Conservation (phyloP, 2,113 vertebrate genomes). For the Pterocles gutturalis region DNA sequence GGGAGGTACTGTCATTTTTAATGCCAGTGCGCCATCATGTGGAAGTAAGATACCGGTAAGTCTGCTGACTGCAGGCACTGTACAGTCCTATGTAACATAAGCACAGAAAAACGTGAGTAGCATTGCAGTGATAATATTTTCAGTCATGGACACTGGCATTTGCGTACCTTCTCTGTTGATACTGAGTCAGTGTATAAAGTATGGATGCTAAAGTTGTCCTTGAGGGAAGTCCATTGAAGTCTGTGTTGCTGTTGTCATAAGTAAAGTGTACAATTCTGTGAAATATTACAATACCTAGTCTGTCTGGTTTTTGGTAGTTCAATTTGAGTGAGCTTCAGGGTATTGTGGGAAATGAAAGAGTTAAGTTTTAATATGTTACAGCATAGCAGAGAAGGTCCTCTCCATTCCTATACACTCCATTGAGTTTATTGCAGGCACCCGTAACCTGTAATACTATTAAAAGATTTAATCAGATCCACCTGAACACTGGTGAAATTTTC, state of each 20-base stretch:
- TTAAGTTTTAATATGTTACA: neutral
- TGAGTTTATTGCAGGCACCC: neutral
- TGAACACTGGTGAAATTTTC: neutral
- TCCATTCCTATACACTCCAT: neutral
- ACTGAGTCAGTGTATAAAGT: neutral
- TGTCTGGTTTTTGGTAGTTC: neutral
- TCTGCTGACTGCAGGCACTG: neutral
- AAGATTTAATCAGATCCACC: neutral
- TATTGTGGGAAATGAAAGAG: neutral
- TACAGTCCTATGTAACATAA: neutral
- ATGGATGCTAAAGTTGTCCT: neutral
- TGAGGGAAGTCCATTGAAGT: neutral
- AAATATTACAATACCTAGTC: neutral
- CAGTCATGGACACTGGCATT: neutral
- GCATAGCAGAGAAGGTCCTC: neutral
- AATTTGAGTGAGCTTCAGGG: neutral
- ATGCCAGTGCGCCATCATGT: slow-evolving; percentile 55
- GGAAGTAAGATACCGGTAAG: neutral
- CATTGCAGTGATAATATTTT: neutral
- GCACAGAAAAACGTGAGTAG: neutral
- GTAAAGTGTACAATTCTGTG: neutral
- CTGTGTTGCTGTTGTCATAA: neutral
- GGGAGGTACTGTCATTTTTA: neutral
- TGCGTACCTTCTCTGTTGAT: neutral
- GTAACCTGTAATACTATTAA: neutral